These are phyloP conservation scores for Agrenia bidenticulata DNA, from an alignment of 2,888 invertebrate species.

Conservation along the genomic window DNA sequence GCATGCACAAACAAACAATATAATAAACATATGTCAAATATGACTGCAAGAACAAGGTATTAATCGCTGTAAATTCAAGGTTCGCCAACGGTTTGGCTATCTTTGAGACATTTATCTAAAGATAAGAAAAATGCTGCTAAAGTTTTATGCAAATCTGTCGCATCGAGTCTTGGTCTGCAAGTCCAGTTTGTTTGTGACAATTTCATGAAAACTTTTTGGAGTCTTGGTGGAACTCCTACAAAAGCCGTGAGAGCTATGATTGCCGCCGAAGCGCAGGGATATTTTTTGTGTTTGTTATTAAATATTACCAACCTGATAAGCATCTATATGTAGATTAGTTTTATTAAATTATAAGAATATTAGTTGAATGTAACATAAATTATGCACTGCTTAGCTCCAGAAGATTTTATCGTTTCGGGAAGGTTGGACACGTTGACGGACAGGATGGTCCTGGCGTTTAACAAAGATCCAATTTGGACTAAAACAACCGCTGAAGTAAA, in stretches of 20 bases:
- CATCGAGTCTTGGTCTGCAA: background rate
- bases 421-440: background rate
- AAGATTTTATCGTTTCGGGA: background rate
- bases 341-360: background rate
- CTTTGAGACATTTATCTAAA: background rate
- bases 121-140: background rate
- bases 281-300: background rate
- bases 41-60: too few relatives aligned
- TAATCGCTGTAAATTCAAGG: too few relatives aligned
- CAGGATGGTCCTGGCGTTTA: background rate
- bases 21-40: too few relatives aligned
- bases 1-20: too few relatives aligned
- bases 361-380: background rate
- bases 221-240: background rate
- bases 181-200: background rate
- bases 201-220: background rate
- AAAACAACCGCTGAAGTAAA: background rate
- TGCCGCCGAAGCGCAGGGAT: background rate
- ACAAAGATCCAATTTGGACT: conserved; percentile 1
- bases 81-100: too few relatives aligned
- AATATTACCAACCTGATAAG: background rate
- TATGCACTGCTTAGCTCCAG: too few relatives aligned
- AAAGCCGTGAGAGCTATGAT: background rate
- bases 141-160: conserved; percentile 4
- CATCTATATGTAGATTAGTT: background rate